phyloP scores from a whole-genome alignment of 2,888 invertebrate genomes.

The Mesopsocus fuscifrons region DNA sequence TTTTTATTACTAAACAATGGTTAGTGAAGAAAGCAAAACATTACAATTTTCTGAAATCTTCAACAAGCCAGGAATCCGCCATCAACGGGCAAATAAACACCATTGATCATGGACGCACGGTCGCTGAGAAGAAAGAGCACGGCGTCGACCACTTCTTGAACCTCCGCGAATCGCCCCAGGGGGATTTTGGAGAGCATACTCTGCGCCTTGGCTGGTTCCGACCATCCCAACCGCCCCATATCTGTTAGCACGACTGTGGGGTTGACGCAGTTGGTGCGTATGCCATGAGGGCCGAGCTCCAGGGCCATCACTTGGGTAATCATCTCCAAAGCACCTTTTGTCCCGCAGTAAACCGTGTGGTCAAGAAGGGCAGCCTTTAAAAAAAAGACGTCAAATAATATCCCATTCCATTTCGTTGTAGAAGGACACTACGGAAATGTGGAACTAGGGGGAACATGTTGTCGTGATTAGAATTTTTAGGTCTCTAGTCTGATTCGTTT shows the following conservation, averaged over 20 bases:
- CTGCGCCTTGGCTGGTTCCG: conserved; percentile 50
- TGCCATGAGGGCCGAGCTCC: conserved; percentile 64
- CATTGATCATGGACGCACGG: conserved; percentile 63
- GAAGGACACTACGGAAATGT: too few species aligned
- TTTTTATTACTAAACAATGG: too few species aligned
- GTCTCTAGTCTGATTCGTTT: too few species aligned
- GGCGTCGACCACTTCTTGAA: conserved; percentile 60
- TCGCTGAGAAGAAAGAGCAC: conserved; percentile 66
- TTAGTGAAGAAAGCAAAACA: too few species aligned
- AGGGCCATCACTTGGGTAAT: conserved; percentile 66
- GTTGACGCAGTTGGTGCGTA: conserved; percentile 78
- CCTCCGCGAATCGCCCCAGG: conserved; percentile 51
- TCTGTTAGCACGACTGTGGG: conserved; percentile 90
- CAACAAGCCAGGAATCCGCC: conserved; percentile 40
- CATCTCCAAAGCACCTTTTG: conserved; percentile 79
- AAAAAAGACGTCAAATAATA: too few species aligned
- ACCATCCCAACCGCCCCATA: conserved; percentile 74
- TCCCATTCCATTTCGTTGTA: too few species aligned
- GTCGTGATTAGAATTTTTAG: too few species aligned
- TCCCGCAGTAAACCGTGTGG: conserved; percentile 64
- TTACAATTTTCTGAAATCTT: too few species aligned
- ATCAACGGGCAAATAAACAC: conserved; percentile 59
- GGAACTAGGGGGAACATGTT: too few species aligned
- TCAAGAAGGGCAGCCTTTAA: conserved; percentile 44
- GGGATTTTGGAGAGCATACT: conserved; percentile 67